Percentiles rank a stretch among this genome's conserved stretches.
phyloP scores from a whole-genome alignment of 2,888 invertebrate genomes.

The Axea sp. region DNA sequence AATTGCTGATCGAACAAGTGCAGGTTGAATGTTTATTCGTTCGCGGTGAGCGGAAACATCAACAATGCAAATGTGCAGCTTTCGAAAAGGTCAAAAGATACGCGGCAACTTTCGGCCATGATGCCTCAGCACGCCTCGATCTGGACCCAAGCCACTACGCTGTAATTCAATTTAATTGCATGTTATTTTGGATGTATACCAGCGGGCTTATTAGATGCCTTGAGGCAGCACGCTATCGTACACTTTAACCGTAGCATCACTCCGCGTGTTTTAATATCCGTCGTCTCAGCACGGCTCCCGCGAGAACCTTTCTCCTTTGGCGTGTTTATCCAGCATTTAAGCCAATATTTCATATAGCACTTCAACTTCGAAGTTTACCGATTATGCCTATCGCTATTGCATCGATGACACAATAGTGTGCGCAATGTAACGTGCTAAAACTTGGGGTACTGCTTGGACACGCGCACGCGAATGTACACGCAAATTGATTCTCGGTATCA shows the following conservation, averaged over 20 bases:
- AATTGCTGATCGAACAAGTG: slow-evolving; percentile 19
- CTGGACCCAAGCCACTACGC: slow-evolving; percentile 60
- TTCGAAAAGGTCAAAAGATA: slow-evolving; percentile 46
- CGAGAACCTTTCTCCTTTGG: slow-evolving; percentile 60
- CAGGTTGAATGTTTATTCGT: slow-evolving; percentile 6
- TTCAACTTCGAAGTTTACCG: slow-evolving; percentile 29
- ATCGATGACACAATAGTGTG: slow-evolving; percentile 47
- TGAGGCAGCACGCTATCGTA: slow-evolving; percentile 67
- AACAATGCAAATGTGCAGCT: slow-evolving; percentile 47
- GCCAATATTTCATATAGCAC: slow-evolving; percentile 36
- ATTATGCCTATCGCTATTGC: slow-evolving; percentile 51
- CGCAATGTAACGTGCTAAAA: slow-evolving; percentile 15
- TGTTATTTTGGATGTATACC: slow-evolving; percentile 70
- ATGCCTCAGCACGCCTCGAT: slow-evolving; percentile 44
- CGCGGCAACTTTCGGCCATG: slow-evolving; percentile 57
- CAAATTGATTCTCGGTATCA: slow-evolving; percentile 62
- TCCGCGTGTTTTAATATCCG: slow-evolving; percentile 63
- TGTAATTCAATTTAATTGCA: slow-evolving; percentile 75
- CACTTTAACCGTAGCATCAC: slow-evolving; percentile 63
- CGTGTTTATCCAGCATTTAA: slow-evolving; percentile 51
- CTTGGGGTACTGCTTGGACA: slow-evolving; percentile 18
- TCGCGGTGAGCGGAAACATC: slow-evolving; percentile 21
- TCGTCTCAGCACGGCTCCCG: slow-evolving; percentile 58
- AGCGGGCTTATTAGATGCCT: slow-evolving; percentile 72
- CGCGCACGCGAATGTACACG: slow-evolving; percentile 53